Evolutionary conservation across 2,113 vertebrate genomes (phyloP).

Genomic region (Picathartes gymnocephalus): DNA sequence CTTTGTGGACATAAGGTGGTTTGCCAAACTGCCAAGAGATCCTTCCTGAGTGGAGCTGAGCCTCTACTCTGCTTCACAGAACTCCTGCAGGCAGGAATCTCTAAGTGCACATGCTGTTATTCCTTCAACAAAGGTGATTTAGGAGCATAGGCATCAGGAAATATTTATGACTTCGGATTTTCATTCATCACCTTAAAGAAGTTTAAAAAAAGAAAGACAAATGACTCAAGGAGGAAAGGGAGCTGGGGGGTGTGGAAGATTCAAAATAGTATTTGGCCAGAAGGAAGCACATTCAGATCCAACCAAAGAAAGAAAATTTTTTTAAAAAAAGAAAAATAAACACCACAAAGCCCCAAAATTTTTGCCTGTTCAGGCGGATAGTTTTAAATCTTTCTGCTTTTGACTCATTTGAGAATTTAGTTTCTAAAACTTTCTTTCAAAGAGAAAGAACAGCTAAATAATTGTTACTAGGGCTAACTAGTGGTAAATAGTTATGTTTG

Average conservation of each 20-base stretch:
- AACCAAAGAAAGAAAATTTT: not conserved
- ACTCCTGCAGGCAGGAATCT: not conserved
- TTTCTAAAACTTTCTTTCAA: not conserved
- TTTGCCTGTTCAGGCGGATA: not conserved
- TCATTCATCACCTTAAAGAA: not conserved
- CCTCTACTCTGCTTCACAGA: not conserved
- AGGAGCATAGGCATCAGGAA: too few species aligned
- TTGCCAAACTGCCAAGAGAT: not conserved
- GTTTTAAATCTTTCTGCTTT: not conserved
- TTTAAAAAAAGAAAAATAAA: not conserved
- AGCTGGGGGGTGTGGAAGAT: fast-evolving
- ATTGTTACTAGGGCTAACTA: not conserved
- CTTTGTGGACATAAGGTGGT: not conserved
- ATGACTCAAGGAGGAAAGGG: not conserved
- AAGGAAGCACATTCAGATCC: not conserved
- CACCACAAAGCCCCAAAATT: not conserved
- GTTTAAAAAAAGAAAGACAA: not conserved
- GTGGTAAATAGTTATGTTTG: not conserved
- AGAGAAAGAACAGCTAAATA: not conserved
- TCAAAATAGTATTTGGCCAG: not conserved
- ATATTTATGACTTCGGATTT: not conserved
- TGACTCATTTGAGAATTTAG: not conserved
- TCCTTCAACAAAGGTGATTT: too few species aligned
- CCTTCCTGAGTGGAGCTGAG: not conserved
- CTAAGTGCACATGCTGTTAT: not conserved